Percentiles rank a stretch among this genome's conserved stretches.
These are phyloP conservation scores for Julus scanicus DNA, from an alignment of 2,888 invertebrate genomes.

Conservation along the genomic window DNA sequence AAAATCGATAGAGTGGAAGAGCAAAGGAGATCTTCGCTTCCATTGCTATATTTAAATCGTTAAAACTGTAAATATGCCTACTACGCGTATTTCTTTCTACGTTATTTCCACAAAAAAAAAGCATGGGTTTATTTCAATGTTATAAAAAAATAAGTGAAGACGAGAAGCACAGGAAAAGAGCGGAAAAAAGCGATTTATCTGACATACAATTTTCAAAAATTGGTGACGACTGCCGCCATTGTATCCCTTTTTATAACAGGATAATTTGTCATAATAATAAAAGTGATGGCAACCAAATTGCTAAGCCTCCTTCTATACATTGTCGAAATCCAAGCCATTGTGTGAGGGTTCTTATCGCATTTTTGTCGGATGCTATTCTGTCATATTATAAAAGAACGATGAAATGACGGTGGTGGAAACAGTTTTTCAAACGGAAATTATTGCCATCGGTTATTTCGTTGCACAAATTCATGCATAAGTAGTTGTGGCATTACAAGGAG, in stretches of 20 bases:
- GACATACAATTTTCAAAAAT: background rate
- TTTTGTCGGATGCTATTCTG: conserved; percentile 41
- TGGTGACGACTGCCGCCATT: conserved; percentile 40
- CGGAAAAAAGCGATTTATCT: background rate
- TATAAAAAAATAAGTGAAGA: background rate
- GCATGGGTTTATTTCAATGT: background rate
- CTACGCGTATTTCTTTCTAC: background rate
- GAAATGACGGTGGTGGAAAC: conserved; percentile 35
- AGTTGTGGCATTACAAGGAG: no score
- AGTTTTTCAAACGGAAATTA: conserved; percentile 47
- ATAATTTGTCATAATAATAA: conserved; percentile 47
- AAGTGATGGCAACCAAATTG: conserved; percentile 29
- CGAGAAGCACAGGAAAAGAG: background rate
- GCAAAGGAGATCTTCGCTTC: conserved; percentile 25
- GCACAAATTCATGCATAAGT: background rate
- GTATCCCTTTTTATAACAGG: conserved; percentile 36
- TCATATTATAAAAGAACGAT: conserved; percentile 12
- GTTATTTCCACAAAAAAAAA: background rate
- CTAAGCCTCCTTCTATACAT: background rate
- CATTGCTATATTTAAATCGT: conserved; percentile 45
- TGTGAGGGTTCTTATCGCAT: conserved; percentile 25
- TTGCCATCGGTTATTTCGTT: conserved; percentile 41
- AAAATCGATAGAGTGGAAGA: conserved; percentile 19
- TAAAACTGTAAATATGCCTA: background rate
- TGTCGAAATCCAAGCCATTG: conserved; percentile 3